Evolutionary conservation across 2,888 invertebrate genomes (phyloP), one percentile per base, ranked within the genome.

Genomic region (Conistra vaccinii): DNA sequence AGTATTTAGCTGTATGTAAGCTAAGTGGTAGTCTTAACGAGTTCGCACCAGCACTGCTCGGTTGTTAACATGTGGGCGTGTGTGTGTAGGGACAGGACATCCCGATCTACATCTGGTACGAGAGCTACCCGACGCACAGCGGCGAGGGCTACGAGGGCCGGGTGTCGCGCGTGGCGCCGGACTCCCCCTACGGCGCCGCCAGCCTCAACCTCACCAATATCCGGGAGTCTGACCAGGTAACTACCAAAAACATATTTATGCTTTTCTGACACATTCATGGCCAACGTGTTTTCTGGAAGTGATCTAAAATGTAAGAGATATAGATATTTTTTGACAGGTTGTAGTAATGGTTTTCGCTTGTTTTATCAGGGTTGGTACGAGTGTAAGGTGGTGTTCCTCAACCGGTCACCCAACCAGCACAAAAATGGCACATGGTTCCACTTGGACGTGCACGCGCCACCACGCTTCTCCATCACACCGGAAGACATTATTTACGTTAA

Each of bases 381-480:
- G 97, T 99, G 98, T 97, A 98, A 97, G 96, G 99, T 99, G 96
- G 98, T 98, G 95, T 99, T 99, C 97, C 98, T 99, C 96, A 99
- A 99, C 96, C 98, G 99, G 90, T 98, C 98, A 90, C 98, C 99
- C 89, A 98, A 98, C 95, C 98, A 98, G 94, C 98, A 98, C 97
- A 98, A 98, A 96, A 99, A 98, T 97, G 99, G 99, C 93, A 99
- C 99, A 92, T 99, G 99, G 99, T 99, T 99, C 97, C 99, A 99
- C 96, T 97, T 99, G 95, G 99, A 99, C 97, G 99, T 99, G 94
- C 99, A 99, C 97, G 99, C 99, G 94, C 99, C 99, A 93, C 99
- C 99, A 90, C 98, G 98, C 96, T 99, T 99, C 97, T 98, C 98
- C 96, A 98, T 98, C 97, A 99, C 99, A 93, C 99, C 99, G 92